Evolutionary conservation across 2,113 vertebrate species (phyloP).

Genomic region (Dipodomys ordii): DNA sequence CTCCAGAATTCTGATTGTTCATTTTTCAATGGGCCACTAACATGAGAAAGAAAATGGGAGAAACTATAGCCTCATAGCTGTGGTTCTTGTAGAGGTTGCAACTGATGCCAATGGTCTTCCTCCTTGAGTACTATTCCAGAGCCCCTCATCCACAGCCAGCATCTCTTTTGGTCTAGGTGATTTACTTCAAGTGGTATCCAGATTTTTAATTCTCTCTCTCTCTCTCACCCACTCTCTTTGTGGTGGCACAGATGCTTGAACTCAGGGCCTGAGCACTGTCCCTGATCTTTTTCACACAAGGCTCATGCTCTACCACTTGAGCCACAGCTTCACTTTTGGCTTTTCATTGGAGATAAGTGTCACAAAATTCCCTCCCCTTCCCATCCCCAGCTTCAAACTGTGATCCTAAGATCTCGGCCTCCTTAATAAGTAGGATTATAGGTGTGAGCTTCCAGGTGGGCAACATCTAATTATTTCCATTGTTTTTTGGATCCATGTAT

Average conservation of each 20-base stretch:
- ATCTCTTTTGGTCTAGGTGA: neutral
- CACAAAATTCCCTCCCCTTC: no score
- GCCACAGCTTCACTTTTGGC: no score
- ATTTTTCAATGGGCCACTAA: neutral
- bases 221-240: no score
- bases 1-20: neutral
- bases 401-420: no score
- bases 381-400: no score
- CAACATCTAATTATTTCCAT: neutral
- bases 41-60: neutral
- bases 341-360: no score
- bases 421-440: no score
- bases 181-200: neutral
- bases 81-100: neutral
- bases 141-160: neutral
- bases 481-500: neutral
- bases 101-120: neutral
- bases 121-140: neutral
- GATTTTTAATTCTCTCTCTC: neutral
- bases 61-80: neutral
- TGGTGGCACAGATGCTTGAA: no score
- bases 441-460: neutral
- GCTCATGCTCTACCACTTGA: no score
- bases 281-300: no score
- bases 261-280: no score